phyloP scores from a whole-genome alignment of 2,113 vertebrate species.

The Embiotoca jacksoni region DNA sequence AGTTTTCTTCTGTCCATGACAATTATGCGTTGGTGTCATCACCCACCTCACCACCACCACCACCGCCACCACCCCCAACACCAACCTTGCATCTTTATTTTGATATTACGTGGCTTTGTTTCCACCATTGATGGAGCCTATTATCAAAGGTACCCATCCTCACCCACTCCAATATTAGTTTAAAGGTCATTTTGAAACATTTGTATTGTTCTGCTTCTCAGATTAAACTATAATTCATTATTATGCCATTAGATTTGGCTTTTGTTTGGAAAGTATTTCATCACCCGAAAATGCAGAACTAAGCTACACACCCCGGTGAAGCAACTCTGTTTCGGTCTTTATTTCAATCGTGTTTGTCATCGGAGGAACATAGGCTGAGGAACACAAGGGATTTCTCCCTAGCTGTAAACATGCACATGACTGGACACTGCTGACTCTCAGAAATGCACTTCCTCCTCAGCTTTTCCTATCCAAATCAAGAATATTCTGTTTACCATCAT shows the following conservation, averaged over 20 bases:
- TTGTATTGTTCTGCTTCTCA: neutral
- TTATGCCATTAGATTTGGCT: neutral
- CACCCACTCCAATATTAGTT: neutral
- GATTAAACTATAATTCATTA: constrained; percentile 43
- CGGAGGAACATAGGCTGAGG: neutral
- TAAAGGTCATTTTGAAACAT: neutral
- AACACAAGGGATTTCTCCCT: neutral
- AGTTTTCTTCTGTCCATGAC: neutral
- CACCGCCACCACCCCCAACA: too few relatives aligned
- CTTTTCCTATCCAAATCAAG: neutral
- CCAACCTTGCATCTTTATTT: neutral
- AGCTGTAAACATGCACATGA: neutral
- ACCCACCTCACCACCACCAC: neutral
- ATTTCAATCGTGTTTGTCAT: neutral
- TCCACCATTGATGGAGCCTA: neutral
- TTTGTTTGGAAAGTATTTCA: constrained; percentile 12
- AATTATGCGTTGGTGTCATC: neutral
- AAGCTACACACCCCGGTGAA: neutral
- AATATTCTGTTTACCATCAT: neutral
- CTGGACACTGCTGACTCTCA: neutral
- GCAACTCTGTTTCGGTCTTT: neutral
- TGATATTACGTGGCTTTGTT: neutral
- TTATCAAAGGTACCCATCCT: neutral
- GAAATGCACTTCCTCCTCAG: neutral
- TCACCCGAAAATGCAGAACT: constrained; percentile 37